These are phyloP conservation scores for Tragelaphus eurycerus DNA, from an alignment of 2,797 vertebrate species.

Conservation along the genomic window DNA sequence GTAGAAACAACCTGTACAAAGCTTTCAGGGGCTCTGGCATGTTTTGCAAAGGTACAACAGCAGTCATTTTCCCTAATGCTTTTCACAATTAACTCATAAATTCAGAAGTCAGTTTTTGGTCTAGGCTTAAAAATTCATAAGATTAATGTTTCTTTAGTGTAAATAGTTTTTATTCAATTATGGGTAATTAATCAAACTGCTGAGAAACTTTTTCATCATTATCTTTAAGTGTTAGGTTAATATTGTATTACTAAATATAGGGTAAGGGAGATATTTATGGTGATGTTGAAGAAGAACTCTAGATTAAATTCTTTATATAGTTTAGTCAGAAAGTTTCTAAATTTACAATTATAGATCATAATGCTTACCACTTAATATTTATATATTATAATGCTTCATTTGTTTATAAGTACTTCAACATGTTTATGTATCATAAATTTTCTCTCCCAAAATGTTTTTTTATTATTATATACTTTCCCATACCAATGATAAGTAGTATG, in stretches of 20 bases:
- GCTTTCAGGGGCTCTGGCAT: background rate
- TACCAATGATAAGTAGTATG: background rate
- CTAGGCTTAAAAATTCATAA: background rate
- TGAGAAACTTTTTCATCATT: constrained; percentile 19
- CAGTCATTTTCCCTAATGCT: background rate
- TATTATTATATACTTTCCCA: constrained; percentile 34
- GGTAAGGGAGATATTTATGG: constrained; percentile 28
- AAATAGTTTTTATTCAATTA: constrained; percentile 26
- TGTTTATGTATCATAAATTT: constrained; percentile 26
- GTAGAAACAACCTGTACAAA: constrained; percentile 11
- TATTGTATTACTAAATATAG: background rate
- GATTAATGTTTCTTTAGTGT: background rate
- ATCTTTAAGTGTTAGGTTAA: constrained; percentile 31
- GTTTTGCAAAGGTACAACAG: constrained; percentile 38
- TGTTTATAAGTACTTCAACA: constrained; percentile 38
- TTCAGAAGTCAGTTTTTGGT: constrained; percentile 11
- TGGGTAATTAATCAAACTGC: constrained; percentile 5
- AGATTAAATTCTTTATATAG: background rate
- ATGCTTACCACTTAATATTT: background rate
- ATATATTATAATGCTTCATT: constrained; percentile 4
- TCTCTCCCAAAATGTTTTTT: constrained; percentile 17
- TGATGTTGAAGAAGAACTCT: constrained; percentile 33
- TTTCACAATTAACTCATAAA: background rate
- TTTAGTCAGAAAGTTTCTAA: constrained; percentile 31
- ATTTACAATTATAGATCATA: background rate